Evolutionary conservation across 2,888 invertebrate genomes (phyloP).

Genomic region (Stenoptilia bipunctidactyla): DNA sequence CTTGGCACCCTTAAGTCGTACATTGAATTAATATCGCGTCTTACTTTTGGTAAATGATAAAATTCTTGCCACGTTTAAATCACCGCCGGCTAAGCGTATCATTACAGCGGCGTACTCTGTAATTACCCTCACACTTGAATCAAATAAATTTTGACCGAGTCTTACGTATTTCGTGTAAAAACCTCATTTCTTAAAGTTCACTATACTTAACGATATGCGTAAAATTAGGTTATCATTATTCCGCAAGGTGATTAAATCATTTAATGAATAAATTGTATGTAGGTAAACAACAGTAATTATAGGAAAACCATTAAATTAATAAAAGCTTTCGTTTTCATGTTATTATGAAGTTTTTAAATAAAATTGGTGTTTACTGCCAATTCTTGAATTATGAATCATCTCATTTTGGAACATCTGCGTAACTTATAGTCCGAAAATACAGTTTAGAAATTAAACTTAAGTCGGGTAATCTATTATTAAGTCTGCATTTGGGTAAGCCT

Average conservation of each 20-base stretch:
- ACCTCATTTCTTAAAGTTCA: constrained; percentile 1
- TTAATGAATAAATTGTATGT: neutral
- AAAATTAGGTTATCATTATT: constrained; percentile 1
- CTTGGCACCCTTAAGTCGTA: constrained; percentile 42
- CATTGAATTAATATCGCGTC: constrained; percentile 48
- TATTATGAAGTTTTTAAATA: neutral
- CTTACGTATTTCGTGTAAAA: neutral
- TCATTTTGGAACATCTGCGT: no score
- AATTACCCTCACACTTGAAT: constrained; percentile 31
- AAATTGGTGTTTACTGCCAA: no score
- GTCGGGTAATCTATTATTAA: no score
- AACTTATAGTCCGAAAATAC: no score
- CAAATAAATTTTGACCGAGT: neutral
- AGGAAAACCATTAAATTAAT: neutral
- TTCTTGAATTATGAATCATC: no score
- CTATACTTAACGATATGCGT: neutral
- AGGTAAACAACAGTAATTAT: neutral
- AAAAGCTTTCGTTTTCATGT: neutral
- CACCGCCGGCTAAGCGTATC: constrained; percentile 44
- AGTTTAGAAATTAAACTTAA: no score
- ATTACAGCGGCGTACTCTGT: constrained; percentile 42
- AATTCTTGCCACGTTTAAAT: constrained; percentile 34
- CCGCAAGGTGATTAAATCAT: neutral
- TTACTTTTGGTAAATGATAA: constrained; percentile 49
- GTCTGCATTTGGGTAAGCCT: no score